Evolutionary conservation across 2,888 invertebrate species (phyloP), one percentile per base, ranked within the genome.

Genomic region (Platycheirus albimanus): DNA sequence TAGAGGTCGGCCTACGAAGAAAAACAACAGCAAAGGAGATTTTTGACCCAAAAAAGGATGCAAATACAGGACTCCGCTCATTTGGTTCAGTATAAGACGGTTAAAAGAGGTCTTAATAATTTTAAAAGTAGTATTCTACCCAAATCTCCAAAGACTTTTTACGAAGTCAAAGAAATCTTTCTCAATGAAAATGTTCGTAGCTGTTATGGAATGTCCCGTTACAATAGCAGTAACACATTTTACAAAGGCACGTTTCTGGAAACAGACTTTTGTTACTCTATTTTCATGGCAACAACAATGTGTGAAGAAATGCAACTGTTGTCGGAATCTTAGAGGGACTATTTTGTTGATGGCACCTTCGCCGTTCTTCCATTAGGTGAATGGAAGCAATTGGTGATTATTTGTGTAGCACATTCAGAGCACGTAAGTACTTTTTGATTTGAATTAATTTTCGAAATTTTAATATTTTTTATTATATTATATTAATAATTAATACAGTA

Each of bases 261-360:
- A 6, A 3, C 33, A 0, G 30, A 61, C 43, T 61, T 61, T 30
- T 15, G 11, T 11, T 41, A 58, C 24, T 58, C 20, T 10, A 43
- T 58, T 58, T 58, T 58, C 15, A 58, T 58, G 13, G 3, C 45
- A 45, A 33, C 61, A 33, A 30, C 28, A 47, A 61, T 47, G 20
- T 49, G 36, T 49, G 3, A 64, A 20, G 33, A 49, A 64, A 64
- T 49, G 33, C n/a, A 38, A 13, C 38, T 38, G 13, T 6, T 38
- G 38, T 6, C 38, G 2, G 38, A 38, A 38, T 13, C 13, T 13
- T n/a, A 36, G 36, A 36, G 13, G 38, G 2, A 38, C 13, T 13
- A 38, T 38, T 38, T 38, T n/a, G n/a, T 13, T 38, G n/a, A 38
- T 38, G 13, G 38, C 3, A 38, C 38, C 13, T 38, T 38, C 13